Conservation (phyloP, 2,113 vertebrate species). For the Megaceryle torquata region DNA sequence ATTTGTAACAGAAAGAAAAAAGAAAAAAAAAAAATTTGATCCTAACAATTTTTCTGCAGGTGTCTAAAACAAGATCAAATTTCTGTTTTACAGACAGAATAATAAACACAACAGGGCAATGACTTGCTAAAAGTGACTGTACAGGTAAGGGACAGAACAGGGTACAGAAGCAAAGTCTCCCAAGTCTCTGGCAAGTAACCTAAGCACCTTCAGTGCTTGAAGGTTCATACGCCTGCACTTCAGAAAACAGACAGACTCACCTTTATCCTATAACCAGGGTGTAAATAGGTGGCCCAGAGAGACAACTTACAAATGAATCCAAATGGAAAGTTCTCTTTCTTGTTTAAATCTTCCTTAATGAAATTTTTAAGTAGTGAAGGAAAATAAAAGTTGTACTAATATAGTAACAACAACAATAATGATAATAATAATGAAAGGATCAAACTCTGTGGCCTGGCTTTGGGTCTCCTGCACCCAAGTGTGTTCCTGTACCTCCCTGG, state of each 20-base stretch:
- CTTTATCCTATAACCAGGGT: not conserved
- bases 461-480: rapidly evolving
- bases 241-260: not conserved
- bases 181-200: not conserved
- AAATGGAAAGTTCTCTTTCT: not conserved
- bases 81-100: not conserved
- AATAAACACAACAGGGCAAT: not conserved
- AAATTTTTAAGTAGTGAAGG: not conserved
- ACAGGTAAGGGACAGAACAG: not conserved
- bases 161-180: not conserved
- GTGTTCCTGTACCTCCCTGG: not conserved
- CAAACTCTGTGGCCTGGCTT: not conserved
- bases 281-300: not conserved
- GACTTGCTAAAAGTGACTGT: not conserved
- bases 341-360: not conserved
- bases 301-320: not conserved
- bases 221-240: not conserved
- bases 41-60: not conserved
- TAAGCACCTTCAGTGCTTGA: not conserved
- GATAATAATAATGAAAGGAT: not conserved
- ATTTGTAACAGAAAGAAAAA: not conserved
- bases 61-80: not conserved
- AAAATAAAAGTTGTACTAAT: not conserved
- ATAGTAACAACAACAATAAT: not conserved
- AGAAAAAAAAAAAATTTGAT: not conserved